A percentile compares a stretch with the other conserved stretches of the same genome.
phyloP scores from a whole-genome alignment of 2,888 invertebrate genomes.

The Leptothorax acervorum region DNA sequence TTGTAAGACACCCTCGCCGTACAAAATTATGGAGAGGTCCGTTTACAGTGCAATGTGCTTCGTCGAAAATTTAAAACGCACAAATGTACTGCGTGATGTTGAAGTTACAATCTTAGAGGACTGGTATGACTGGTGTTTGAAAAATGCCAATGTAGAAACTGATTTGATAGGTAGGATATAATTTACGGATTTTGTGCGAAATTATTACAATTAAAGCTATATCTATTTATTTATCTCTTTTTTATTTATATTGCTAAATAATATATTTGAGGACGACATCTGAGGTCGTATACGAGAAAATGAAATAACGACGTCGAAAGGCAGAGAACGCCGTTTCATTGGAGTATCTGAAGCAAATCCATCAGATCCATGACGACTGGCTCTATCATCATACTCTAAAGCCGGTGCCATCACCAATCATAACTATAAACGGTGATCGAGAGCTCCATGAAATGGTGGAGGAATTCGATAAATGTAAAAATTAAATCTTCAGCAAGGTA shows the following conservation, averaged over 20 bases:
- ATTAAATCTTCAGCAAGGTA: slow-evolving; percentile 72
- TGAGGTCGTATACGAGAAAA: slow-evolving; percentile 91
- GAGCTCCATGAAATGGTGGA: slow-evolving; percentile 80
- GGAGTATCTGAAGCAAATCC: slow-evolving; percentile 93
- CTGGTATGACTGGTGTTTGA: slow-evolving; percentile 94
- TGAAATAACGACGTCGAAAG: slow-evolving; percentile 91
- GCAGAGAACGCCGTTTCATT: slow-evolving; percentile 94
- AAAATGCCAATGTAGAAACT: slow-evolving; percentile 90
- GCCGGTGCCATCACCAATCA: slow-evolving; percentile 85
- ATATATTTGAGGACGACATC: slow-evolving; percentile 92
- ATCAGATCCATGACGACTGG: slow-evolving; percentile 90
- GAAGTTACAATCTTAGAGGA: slow-evolving; percentile 94
- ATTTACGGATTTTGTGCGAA: not conserved
- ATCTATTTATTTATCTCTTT: not conserved
- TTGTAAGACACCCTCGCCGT: slow-evolving; percentile 87
- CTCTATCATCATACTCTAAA: slow-evolving; percentile 84
- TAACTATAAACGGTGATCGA: slow-evolving; percentile 84
- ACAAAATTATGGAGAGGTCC: slow-evolving; percentile 96
- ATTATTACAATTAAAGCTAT: not conserved
- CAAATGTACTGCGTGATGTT: slow-evolving; percentile 90
- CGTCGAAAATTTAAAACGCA: slow-evolving; percentile 92
- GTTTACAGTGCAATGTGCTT: slow-evolving; percentile 95
- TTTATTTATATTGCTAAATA: slow-evolving; percentile 79
- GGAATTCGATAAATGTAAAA: slow-evolving; percentile 80
- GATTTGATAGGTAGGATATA: slow-evolving; percentile 92